Evolutionary conservation across 2,888 invertebrate species (phyloP).

Genomic region (Tinea semifulvella): DNA sequence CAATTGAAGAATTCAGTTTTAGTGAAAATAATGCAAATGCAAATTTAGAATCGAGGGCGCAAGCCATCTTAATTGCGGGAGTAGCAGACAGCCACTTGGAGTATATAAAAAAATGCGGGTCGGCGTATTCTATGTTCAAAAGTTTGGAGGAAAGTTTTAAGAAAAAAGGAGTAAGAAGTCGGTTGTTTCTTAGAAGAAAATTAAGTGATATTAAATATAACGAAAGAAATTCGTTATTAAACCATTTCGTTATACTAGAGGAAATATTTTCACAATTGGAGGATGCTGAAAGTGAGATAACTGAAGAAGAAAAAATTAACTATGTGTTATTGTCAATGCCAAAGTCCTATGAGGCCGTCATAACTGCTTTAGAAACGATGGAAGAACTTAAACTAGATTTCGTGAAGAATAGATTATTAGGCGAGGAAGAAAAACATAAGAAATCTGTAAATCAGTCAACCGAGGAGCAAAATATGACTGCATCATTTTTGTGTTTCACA

Average conservation of each 20-base stretch:
- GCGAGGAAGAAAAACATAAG: slow-evolving; percentile 16
- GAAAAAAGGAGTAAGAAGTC: not conserved
- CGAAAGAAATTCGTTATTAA: not conserved
- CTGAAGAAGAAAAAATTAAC: slow-evolving; percentile 4
- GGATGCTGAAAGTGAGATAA: not conserved
- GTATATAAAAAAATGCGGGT: not conserved
- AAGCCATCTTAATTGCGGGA: not conserved
- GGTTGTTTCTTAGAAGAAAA: not conserved
- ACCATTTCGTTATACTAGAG: not conserved
- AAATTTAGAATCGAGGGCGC: not conserved
- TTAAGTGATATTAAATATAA: not conserved
- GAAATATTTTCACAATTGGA: not conserved
- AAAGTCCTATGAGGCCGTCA: not conserved
- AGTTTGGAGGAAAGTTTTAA: slow-evolving; percentile 3
- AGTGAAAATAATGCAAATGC: not conserved
- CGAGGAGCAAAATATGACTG: not conserved
- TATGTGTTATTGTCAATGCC: slow-evolving; percentile 10
- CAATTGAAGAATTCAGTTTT: too few species aligned
- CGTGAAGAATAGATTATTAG: slow-evolving; percentile 16
- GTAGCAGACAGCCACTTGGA: not conserved
- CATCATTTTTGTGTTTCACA: too few species aligned
- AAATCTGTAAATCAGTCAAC: not conserved
- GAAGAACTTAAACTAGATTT: slow-evolving; percentile 1
- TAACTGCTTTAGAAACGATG: not conserved
- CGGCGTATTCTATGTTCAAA: not conserved